Base-by-base conservation (phyloP, 2,113 vertebrate genomes). In the Podocnemis expansa region DNA sequence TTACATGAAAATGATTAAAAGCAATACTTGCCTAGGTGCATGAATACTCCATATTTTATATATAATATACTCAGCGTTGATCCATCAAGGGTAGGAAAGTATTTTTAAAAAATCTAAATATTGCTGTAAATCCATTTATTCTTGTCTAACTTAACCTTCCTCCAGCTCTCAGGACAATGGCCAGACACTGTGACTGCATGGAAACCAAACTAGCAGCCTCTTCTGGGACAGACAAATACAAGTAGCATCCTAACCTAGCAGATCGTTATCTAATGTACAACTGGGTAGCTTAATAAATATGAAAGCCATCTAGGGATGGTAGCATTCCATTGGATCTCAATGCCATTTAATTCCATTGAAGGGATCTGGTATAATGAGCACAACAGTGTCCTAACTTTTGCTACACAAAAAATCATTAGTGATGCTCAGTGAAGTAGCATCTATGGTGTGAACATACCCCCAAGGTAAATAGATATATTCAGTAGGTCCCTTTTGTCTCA, bases 141-240 rank as follows among this genome's bases (percentile, higher is more conserved):
- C 8, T 41, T 25, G 24, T 5, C 8, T 81, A 89, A 80, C 45
- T 73, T 89, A 8, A 86, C 54, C n/a, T 47, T 80, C 70, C 75
- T 41, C 10, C 83, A 70, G 38, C 0, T 0, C 8, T 84, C 43
- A 47, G 49, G 47, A 60, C 47, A 38, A 79, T 1, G 34, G n/a
- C 54, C 80, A 70, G 43, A n/a, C 38, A 6, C 38, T 0, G 0
- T 8, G 5, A 2, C 49, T 19, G 75, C 4, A 0, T 7, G 58
- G n/a, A n/a, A 29, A 67, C 34, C 31, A 43, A 17, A 8, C 80
- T 41, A 3, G 4, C 43, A 47, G 3, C 14, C 13, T 54, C 29
- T 85, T 24, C 34, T 79, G 45, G 55, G 47, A 55, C 22, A 16
- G 76, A 19, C 22, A 8, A 11, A 13, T 76, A 76, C 24, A 82